Percentiles rank a stretch among this genome's conserved stretches.
These are phyloP conservation scores for Columba livia DNA, from an alignment of 2,113 vertebrate genomes.

Conservation along the genomic window DNA sequence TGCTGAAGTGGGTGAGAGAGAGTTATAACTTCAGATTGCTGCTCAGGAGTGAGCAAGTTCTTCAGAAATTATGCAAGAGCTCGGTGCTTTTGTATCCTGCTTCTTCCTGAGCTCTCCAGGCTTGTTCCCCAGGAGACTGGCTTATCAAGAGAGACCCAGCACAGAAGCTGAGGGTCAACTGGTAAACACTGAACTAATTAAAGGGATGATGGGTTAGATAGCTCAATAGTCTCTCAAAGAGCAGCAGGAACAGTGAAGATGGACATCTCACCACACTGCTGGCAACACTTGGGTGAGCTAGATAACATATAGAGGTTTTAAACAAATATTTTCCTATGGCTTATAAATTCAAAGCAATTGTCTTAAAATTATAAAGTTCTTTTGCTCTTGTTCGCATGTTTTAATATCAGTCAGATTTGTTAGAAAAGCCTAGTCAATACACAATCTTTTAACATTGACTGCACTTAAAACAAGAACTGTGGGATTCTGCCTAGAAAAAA, in stretches of 20 bases:
- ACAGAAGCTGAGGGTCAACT: not conserved
- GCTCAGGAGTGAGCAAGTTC: not conserved
- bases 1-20: not conserved
- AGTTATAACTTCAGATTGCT: not conserved
- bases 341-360: not conserved
- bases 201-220: not conserved
- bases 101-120: not conserved
- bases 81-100: not conserved
- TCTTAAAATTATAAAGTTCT: not conserved
- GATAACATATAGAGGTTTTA: not conserved
- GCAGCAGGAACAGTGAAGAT: not conserved
- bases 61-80: not conserved
- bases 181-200: not conserved
- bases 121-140: not conserved
- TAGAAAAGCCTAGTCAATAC: not conserved
- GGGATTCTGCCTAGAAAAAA: not conserved
- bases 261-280: not conserved
- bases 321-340: not conserved
- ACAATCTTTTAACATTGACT: not conserved
- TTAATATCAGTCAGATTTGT: not conserved
- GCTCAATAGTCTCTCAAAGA: not conserved
- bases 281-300: not conserved
- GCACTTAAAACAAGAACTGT: not conserved
- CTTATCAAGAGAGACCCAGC: not conserved
- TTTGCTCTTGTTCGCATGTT: rapidly evolving